A percentile compares a stretch with the other conserved stretches of the same genome.
phyloP scores from a whole-genome alignment of 1,140 invertebrate genomes.

The Wiebesia pumilae region DNA sequence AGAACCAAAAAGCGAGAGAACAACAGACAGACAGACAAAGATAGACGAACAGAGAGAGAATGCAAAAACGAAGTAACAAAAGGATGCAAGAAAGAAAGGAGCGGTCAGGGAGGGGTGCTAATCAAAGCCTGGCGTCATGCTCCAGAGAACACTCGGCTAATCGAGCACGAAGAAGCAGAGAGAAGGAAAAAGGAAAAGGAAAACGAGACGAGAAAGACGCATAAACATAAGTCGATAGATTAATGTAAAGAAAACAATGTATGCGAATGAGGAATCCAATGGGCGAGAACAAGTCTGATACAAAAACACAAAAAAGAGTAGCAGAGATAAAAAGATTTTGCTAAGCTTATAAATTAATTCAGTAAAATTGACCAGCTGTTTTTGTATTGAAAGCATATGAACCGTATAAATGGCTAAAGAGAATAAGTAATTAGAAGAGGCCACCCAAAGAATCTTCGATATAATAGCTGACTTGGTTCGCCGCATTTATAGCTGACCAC shows the following conservation, averaged over 20 bases:
- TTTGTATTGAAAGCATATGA: neutral
- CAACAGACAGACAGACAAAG: conserved; percentile 46
- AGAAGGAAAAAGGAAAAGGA: conserved; percentile 52
- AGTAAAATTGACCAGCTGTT: conserved; percentile 7
- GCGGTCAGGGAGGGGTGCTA: conserved; percentile 60
- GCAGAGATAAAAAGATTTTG: conserved; percentile 1
- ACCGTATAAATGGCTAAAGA: neutral
- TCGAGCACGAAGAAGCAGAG: conserved; percentile 46
- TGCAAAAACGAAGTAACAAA: conserved; percentile 58
- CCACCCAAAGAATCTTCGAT: neutral
- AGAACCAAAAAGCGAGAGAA: conserved; percentile 11
- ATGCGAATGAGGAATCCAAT: neutral
- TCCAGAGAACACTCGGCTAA: conserved; percentile 63
- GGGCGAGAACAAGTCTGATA: neutral
- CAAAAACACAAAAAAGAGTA: neutral
- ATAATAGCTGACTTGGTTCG: neutral
- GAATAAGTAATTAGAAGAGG: conserved; percentile 7
- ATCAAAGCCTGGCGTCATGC: conserved; percentile 73
- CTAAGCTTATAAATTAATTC: conserved; percentile 25
- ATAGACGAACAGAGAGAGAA: conserved; percentile 11
- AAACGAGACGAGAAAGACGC: conserved; percentile 28
- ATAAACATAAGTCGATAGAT: conserved; percentile 31
- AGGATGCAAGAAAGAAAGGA: conserved; percentile 51
- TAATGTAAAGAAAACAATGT: conserved; percentile 33
- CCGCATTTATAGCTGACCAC: no score